phyloP scores from a whole-genome alignment of 1,140 invertebrate genomes.

The Metaphire vulgaris region DNA sequence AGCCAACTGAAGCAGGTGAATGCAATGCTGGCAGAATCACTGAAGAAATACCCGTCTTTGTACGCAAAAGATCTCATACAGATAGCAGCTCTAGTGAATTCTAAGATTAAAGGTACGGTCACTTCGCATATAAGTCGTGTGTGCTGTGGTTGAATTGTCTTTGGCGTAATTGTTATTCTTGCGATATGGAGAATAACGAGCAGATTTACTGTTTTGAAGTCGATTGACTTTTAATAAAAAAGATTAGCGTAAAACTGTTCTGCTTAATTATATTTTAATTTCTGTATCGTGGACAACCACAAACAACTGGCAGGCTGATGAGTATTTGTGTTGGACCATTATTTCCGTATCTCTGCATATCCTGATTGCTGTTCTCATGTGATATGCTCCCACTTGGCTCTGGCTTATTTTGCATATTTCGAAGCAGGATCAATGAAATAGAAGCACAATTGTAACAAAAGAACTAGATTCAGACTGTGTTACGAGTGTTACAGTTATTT shows the following conservation, averaged over 20 bases:
- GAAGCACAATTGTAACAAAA: too few species aligned
- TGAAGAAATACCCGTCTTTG: not conserved
- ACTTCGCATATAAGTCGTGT: too few species aligned
- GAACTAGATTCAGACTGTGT: too few species aligned
- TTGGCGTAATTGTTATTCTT: not conserved
- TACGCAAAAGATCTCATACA: not conserved
- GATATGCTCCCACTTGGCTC: too few species aligned
- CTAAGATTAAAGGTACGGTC: not conserved
- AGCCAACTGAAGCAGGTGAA: not conserved
- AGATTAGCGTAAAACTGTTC: not conserved
- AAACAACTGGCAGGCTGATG: too few species aligned
- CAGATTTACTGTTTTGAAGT: not conserved
- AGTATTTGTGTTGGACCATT: too few species aligned
- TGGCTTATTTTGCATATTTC: too few species aligned
- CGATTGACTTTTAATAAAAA: not conserved
- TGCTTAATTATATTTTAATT: not conserved
- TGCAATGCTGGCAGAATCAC: not conserved
- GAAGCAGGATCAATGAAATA: too few species aligned
- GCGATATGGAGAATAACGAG: not conserved
- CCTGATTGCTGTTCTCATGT: too few species aligned
- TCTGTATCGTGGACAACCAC: too few species aligned
- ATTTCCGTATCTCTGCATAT: too few species aligned
- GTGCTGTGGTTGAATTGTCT: not conserved
- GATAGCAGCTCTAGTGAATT: not conserved
- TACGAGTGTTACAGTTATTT: too few species aligned